These are phyloP conservation scores for Clanis bilineata DNA, from an alignment of 2,888 invertebrate genomes.

Conservation along the genomic window DNA sequence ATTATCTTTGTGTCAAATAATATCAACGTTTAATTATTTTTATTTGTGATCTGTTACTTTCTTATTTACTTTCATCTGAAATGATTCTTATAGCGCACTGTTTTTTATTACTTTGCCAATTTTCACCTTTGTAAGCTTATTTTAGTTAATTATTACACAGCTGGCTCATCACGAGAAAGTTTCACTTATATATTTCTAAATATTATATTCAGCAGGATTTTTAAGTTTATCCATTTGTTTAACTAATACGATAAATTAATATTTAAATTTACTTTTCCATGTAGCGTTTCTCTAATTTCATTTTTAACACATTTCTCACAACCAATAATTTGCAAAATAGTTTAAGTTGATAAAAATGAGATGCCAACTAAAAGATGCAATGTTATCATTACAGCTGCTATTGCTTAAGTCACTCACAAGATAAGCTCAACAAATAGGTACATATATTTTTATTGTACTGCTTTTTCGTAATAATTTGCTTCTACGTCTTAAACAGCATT, in stretches of 20 bases:
- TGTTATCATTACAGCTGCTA: slow-evolving; percentile 79
- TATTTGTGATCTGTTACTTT: background rate
- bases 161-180: background rate
- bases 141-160: background rate
- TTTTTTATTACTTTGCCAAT: background rate
- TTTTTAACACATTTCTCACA: too few relatives aligned
- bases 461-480: slow-evolving; percentile 60
- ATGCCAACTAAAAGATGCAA: slow-evolving; percentile 58
- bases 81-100: background rate
- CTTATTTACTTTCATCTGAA: background rate
- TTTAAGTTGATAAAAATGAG: slow-evolving; percentile 26
- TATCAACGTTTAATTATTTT: background rate
- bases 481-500: slow-evolving; percentile 31
- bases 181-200: background rate
- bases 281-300: too few relatives aligned
- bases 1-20: too few relatives aligned
- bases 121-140: background rate
- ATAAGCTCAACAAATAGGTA: slow-evolving; percentile 78
- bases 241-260: too few relatives aligned
- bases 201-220: too few relatives aligned
- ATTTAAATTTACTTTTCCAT: too few relatives aligned
- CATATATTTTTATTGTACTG: slow-evolving; percentile 65
- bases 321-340: background rate
- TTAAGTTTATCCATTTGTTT: too few relatives aligned
- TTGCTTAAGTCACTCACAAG: slow-evolving; percentile 81